Conservation (phyloP, 2,888 invertebrate species). For the Allophyes oxyacanthae region DNA sequence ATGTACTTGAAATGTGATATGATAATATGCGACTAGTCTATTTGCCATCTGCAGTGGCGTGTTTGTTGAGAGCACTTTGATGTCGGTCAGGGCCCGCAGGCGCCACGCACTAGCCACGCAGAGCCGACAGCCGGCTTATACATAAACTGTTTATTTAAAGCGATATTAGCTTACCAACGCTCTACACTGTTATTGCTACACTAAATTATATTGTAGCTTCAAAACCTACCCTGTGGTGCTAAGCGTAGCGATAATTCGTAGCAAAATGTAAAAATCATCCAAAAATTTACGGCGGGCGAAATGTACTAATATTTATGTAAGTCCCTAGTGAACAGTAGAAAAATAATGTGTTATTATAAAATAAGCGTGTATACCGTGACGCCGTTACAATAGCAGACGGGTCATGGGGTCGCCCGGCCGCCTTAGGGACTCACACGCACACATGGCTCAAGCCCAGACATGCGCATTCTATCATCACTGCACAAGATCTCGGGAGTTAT, state of each 20-base stretch:
- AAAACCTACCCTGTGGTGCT: slow-evolving; percentile 6
- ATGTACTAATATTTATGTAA: slow-evolving; percentile 29
- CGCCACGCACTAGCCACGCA: slow-evolving; percentile 59
- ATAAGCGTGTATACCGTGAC: slow-evolving; percentile 49
- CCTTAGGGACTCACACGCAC: slow-evolving; percentile 34
- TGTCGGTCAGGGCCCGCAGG: slow-evolving; percentile 69
- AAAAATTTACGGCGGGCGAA: background rate
- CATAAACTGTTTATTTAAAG: slow-evolving; percentile 76
- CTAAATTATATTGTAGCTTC: no score
- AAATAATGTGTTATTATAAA: slow-evolving; percentile 48
- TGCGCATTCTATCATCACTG: slow-evolving; percentile 60
- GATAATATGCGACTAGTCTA: slow-evolving; percentile 44
- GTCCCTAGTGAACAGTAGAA: slow-evolving; percentile 31
- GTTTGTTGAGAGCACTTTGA: slow-evolving; percentile 72
- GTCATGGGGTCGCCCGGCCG: slow-evolving; percentile 53
- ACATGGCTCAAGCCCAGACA: slow-evolving; percentile 59
- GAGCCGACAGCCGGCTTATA: slow-evolving; percentile 57
- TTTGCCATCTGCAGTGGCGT: slow-evolving; percentile 54
- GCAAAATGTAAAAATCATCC: background rate
- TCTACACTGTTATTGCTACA: slow-evolving; percentile 60
- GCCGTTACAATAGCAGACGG: slow-evolving; percentile 57
- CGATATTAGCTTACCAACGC: slow-evolving; percentile 74
- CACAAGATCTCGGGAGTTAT: slow-evolving; percentile 61
- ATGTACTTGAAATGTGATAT: slow-evolving; percentile 19
- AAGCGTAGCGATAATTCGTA: slow-evolving; percentile 14